A percentile compares a stretch with the other conserved stretches of the same genome.
Evolutionary conservation across 1,140 invertebrate species (phyloP).

Genomic region (Aphelinus atriplicis): DNA sequence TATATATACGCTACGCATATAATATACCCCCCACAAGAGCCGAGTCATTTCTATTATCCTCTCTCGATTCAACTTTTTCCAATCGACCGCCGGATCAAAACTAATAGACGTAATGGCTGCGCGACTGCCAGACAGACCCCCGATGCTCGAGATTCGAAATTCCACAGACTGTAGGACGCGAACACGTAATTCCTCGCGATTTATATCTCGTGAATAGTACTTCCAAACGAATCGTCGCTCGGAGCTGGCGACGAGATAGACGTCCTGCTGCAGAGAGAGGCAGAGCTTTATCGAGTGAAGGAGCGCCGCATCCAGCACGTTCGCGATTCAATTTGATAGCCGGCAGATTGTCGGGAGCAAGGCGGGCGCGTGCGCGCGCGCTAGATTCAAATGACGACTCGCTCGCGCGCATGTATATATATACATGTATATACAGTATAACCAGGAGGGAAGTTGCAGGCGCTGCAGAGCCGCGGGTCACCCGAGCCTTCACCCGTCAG

Average conservation of each 20-base stretch:
- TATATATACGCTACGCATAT: background rate
- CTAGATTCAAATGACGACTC: conserved; percentile 7
- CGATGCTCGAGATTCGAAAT: no score
- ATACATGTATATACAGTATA: background rate
- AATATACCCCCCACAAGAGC: background rate
- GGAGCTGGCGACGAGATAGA: no score
- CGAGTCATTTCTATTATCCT: conserved; percentile 6
- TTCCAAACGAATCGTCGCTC: no score
- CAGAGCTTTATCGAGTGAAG: no score
- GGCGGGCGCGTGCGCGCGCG: background rate
- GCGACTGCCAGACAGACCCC: no score
- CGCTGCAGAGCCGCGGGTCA: background rate
- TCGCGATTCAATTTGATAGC: no score
- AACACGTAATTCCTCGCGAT: no score
- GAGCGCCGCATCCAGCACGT: no score
- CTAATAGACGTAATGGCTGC: no score
- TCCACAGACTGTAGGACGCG: no score
- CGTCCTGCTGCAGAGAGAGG: no score
- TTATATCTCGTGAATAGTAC: no score
- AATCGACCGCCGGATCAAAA: conserved; percentile 20
- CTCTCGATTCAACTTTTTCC: background rate
- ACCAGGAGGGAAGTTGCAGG: background rate
- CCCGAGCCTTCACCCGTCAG: background rate
- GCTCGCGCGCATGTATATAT: background rate
- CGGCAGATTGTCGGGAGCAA: background rate